Evolutionary conservation across 2,888 invertebrate species (phyloP).

Genomic region (Syrphus vitripennis): DNA sequence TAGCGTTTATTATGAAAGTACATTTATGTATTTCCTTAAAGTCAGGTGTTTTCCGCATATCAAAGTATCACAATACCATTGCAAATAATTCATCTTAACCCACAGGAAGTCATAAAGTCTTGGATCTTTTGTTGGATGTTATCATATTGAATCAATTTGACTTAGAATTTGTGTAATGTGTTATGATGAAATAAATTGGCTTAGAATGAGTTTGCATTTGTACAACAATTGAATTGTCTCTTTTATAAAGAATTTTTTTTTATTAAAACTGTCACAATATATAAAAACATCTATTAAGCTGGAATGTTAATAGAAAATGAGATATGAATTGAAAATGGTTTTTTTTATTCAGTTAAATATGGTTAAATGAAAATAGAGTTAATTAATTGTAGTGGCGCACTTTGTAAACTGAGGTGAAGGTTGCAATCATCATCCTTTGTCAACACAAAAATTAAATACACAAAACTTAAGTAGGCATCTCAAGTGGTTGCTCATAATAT

Average conservation of each 20-base stretch:
- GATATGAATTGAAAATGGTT: not conserved
- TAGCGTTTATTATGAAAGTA: no score
- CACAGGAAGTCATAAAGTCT: conserved; percentile 27
- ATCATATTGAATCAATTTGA: conserved; percentile 38
- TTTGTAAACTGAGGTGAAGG: not conserved
- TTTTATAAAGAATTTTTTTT: conserved; percentile 1
- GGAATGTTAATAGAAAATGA: conserved; percentile 18
- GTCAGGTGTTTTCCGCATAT: not conserved
- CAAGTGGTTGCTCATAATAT: no score
- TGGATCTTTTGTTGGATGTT: conserved; percentile 42
- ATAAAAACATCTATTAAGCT: not conserved
- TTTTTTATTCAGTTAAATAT: no score
- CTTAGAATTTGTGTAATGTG: not conserved
- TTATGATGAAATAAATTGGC: conserved; percentile 24
- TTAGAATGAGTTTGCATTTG: conserved; percentile 19
- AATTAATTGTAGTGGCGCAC: not conserved
- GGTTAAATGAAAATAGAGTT: no score
- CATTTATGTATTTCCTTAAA: not conserved
- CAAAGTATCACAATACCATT: not conserved
- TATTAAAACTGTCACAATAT: conserved; percentile 56
- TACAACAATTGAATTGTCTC: conserved; percentile 25
- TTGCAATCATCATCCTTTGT: not conserved
- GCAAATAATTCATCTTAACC: not conserved
- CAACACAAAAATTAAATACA: not conserved
- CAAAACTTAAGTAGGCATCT: no score